Percentiles rank a stretch among this genome's conserved stretches.
phyloP scores from a whole-genome alignment of 2,113 vertebrate genomes.

The Acinonyx jubatus region DNA sequence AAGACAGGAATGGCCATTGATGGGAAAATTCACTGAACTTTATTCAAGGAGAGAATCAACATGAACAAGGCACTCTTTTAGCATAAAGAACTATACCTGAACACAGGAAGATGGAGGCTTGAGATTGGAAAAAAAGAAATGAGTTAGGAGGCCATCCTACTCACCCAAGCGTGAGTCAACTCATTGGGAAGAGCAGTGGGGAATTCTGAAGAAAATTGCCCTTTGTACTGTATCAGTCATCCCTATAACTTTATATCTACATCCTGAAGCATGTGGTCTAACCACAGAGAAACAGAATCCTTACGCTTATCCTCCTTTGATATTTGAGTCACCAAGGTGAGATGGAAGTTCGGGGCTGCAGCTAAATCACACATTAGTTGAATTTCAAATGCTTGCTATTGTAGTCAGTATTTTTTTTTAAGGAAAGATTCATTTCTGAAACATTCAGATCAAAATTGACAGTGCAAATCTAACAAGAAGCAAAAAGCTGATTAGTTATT shows the following conservation, averaged over 20 bases:
- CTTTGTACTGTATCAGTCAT: fast-evolving
- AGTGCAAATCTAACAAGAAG: background rate
- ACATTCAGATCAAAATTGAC: background rate
- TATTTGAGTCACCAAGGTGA: background rate
- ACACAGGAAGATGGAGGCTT: background rate
- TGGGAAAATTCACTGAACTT: background rate
- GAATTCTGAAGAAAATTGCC: background rate
- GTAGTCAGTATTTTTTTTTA: background rate
- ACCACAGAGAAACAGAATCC: background rate
- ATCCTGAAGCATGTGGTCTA: too few relatives aligned
- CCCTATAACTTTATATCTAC: background rate
- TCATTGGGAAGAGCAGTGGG: background rate
- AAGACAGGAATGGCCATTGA: background rate
- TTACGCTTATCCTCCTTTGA: background rate
- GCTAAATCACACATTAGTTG: background rate
- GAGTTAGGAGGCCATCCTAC: background rate
- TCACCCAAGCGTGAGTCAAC: background rate
- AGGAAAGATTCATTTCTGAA: background rate
- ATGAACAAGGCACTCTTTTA: background rate
- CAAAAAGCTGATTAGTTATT: background rate
- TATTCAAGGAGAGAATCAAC: background rate
- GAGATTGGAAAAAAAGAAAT: background rate
- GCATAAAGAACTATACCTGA: background rate
- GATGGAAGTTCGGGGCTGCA: background rate
- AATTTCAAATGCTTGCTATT: background rate